These are phyloP conservation scores for Peromyscus aztecus DNA, from an alignment of 2,797 vertebrate species.

Conservation along the genomic window DNA sequence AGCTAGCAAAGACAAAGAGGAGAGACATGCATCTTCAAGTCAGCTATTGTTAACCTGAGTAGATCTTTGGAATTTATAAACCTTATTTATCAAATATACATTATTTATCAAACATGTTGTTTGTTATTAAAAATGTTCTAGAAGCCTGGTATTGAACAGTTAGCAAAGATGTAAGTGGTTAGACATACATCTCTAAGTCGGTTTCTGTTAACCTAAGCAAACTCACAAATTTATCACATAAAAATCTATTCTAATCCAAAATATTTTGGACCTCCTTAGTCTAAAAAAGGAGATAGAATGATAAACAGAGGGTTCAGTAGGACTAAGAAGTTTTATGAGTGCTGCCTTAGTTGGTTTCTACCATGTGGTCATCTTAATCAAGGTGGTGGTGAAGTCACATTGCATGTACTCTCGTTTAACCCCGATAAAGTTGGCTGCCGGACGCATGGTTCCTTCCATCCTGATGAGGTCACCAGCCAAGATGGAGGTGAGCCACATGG, in stretches of 20 bases:
- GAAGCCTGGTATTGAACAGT: background rate
- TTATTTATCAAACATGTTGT: background rate
- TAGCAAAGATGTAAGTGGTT: background rate
- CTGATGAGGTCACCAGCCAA: background rate
- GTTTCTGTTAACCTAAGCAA: background rate
- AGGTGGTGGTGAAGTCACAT: background rate
- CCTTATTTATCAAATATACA: background rate
- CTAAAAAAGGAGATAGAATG: background rate
- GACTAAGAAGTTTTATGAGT: background rate
- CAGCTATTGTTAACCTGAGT: background rate
- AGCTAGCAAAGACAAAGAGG: background rate
- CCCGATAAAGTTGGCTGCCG: background rate
- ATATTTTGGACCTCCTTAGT: background rate
- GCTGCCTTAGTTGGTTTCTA: background rate
- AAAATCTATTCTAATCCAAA: background rate
- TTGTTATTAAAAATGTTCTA: background rate
- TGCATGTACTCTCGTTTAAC: background rate
- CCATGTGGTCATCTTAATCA: background rate
- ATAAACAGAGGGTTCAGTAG: background rate
- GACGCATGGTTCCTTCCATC: background rate
- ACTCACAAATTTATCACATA: background rate
- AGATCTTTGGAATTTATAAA: background rate
- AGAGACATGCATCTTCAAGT: background rate
- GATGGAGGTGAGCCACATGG: background rate
- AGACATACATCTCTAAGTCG: background rate